Evolutionary conservation across 37 sponge, comb jelly and placozoan species (phyloP).

Genomic region (Theonella swinhoei): DNA sequence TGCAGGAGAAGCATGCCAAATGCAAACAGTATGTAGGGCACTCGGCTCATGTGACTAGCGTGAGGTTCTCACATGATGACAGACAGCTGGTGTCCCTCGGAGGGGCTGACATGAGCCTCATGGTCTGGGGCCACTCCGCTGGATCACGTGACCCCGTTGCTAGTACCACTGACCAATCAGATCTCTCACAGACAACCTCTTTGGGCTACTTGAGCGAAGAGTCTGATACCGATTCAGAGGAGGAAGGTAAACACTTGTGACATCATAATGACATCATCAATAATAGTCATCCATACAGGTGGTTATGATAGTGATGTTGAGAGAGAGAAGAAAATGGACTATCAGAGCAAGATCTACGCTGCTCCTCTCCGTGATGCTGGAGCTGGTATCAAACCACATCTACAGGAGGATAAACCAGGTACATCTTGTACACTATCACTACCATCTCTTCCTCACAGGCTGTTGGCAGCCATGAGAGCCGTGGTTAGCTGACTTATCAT

Average conservation of each 20-base stretch:
- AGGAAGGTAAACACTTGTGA: constrained; percentile 61
- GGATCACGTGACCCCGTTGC: constrained; percentile 17
- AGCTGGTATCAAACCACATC: constrained; percentile 53
- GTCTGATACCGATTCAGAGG: constrained; percentile 89
- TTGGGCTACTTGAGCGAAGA: constrained; percentile 62
- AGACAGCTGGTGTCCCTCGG: constrained; percentile 82
- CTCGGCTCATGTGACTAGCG: constrained; percentile 98
- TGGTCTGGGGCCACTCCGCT: constrained; percentile 78
- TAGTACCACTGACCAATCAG: not conserved
- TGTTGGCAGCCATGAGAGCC: not conserved
- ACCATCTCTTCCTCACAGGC: no score
- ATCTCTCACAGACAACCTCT: not conserved
- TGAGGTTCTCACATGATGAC: constrained; percentile 83
- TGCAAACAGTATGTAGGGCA: constrained; percentile 95
- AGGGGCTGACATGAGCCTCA: constrained; percentile 90
- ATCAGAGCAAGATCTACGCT: constrained; percentile 83
- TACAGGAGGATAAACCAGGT: constrained; percentile 14
- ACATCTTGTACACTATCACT: no score
- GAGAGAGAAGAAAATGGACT: constrained; percentile 91
- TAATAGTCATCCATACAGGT: constrained; percentile 35
- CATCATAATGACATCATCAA: not conserved
- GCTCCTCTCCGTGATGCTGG: constrained; percentile 73
- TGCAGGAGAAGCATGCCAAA: constrained; percentile 90
- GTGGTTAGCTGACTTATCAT: not conserved
- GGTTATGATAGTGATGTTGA: constrained; percentile 98